phyloP scores from a whole-genome alignment of 2,797 vertebrate species.

The Lophotriccus pileatus region DNA sequence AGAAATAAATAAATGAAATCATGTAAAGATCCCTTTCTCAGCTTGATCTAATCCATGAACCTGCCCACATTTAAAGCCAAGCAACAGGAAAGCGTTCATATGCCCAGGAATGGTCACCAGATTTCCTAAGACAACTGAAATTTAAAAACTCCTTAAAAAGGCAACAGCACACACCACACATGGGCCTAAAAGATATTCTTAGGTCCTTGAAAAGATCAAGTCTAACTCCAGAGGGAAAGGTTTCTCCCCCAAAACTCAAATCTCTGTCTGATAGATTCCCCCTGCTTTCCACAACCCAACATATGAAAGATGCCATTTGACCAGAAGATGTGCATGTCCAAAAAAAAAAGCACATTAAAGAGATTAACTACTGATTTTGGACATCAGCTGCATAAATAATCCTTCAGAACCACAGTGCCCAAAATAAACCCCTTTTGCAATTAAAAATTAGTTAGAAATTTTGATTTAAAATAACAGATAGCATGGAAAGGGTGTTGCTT shows the following conservation, averaged over 20 bases:
- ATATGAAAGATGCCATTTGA: background rate
- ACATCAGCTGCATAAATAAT: background rate
- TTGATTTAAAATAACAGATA: background rate
- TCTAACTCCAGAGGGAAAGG: background rate
- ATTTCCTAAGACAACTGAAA: background rate
- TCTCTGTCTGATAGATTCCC: background rate
- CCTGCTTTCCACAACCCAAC: background rate
- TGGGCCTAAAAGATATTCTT: background rate
- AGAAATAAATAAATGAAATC: background rate
- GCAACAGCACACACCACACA: background rate
- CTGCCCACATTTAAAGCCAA: background rate
- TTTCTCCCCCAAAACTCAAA: background rate
- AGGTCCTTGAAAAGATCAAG: background rate
- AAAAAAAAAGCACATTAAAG: background rate
- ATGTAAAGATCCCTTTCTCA: background rate
- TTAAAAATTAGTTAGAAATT: background rate
- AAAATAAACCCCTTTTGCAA: background rate
- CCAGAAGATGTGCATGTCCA: background rate
- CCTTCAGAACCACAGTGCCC: background rate
- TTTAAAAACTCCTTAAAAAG: background rate
- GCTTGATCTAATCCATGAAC: background rate
- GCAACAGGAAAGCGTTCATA: background rate
- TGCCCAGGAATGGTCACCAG: background rate
- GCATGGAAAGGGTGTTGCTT: background rate
- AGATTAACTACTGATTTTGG: background rate